Evolutionary conservation across 2,888 invertebrate species (phyloP).

Genomic region (Aleiodes leptofemur): DNA sequence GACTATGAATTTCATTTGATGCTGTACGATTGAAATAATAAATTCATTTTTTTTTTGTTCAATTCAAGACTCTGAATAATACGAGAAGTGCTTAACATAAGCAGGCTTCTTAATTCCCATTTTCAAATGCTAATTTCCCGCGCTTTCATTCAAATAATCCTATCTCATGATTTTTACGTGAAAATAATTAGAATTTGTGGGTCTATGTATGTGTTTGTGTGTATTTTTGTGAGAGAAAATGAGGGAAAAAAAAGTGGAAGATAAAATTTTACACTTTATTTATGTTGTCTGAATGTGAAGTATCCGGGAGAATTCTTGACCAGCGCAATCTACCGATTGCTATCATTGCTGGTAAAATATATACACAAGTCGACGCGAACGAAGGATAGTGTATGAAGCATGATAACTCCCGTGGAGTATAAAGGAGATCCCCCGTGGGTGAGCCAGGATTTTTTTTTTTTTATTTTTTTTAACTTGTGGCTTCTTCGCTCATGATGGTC

Average conservation of each 20-base stretch:
- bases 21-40: too few relatives aligned
- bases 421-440: conserved; percentile 34
- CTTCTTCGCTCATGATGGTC: background rate
- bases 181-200: too few relatives aligned
- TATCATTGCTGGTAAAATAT: conserved; percentile 60
- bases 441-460: conserved; percentile 19
- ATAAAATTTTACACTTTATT: background rate
- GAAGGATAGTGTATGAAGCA: conserved; percentile 50
- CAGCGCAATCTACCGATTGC: conserved; percentile 55
- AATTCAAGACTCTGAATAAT: too few relatives aligned
- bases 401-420: conserved; percentile 52
- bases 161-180: too few relatives aligned
- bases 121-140: conserved; percentile 12
- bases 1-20: too few relatives aligned
- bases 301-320: conserved; percentile 62
- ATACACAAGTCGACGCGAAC: conserved; percentile 53
- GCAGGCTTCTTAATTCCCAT: conserved; percentile 12
- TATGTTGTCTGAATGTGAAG: conserved; percentile 38
- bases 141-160: conserved; percentile 6
- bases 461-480: background rate
- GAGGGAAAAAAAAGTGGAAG: too few relatives aligned
- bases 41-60: conserved; percentile 29
- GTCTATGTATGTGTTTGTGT: too few relatives aligned
- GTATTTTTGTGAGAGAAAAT: too few relatives aligned
- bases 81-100: too few relatives aligned